These are phyloP conservation scores for Pristionchus entomophagus DNA, from an alignment of 2,888 invertebrate genomes.

Conservation along the genomic window DNA sequence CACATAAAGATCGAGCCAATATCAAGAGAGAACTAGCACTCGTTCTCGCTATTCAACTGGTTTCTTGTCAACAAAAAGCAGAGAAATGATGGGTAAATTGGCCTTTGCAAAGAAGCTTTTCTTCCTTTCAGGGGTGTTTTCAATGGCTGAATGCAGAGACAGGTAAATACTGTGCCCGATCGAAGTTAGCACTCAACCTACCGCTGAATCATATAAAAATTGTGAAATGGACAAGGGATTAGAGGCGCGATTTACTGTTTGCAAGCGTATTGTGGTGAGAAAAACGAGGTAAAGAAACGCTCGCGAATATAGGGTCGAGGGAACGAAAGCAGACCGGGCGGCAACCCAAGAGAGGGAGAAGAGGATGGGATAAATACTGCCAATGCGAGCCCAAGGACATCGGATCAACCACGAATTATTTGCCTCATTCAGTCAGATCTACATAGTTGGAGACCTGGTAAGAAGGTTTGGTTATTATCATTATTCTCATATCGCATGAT, in stretches of 20 bases:
- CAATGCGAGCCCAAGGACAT: neutral
- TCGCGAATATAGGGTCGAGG: neutral
- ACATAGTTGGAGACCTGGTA: neutral
- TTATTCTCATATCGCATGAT: neutral
- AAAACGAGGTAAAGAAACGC: neutral
- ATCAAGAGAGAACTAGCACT: no score
- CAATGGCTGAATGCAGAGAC: neutral
- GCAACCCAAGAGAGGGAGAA: neutral
- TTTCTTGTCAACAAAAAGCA: neutral
- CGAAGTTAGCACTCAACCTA: neutral
- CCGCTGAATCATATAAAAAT: neutral
- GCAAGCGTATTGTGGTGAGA: neutral
- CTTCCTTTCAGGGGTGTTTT: neutral
- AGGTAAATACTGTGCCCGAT: neutral
- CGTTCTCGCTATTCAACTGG: neutral
- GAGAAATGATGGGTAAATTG: constrained; percentile 14
- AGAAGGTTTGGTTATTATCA: neutral
- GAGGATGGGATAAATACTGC: neutral
- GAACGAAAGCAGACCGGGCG: neutral
- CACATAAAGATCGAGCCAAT: no score
- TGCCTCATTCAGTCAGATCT: neutral
- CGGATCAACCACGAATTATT: neutral
- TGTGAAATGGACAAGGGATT: neutral
- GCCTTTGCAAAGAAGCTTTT: neutral
- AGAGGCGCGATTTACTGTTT: neutral